Conservation (phyloP, 2,888 invertebrate species). For the Julus scanicus region DNA sequence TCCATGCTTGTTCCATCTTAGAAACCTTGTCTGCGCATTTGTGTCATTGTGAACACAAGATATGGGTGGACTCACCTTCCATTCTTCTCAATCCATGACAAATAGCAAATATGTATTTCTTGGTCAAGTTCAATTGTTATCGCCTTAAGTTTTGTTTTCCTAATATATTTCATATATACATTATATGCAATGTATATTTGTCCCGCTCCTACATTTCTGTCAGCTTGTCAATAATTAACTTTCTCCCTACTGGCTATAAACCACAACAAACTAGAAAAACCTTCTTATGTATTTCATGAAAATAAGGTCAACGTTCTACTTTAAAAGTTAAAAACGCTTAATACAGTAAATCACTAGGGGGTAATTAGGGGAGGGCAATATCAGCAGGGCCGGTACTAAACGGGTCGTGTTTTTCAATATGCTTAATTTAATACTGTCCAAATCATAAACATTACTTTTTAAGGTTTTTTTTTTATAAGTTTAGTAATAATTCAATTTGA, state of each 20-base stretch:
- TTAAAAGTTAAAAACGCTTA: slow-evolving; percentile 4
- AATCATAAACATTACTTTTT: not conserved
- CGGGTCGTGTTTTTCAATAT: not conserved
- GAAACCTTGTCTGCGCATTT: not conserved
- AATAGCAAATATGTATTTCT: not conserved
- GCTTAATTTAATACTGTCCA: not conserved
- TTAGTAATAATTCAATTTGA: not conserved
- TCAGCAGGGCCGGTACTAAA: not conserved
- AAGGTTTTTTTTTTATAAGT: not conserved
- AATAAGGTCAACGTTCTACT: slow-evolving; percentile 39
- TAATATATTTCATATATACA: not conserved
- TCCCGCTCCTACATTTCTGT: not conserved
- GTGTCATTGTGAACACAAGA: not conserved
- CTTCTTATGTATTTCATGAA: not conserved
- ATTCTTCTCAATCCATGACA: not conserved
- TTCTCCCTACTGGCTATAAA: slow-evolving; percentile 39
- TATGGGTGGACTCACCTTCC: not conserved
- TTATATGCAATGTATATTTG: not conserved
- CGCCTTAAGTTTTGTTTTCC: not conserved
- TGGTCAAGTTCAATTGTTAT: slow-evolving; percentile 35
- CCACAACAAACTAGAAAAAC: slow-evolving; percentile 6
- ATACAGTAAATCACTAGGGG: not conserved
- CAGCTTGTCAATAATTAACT: slow-evolving; percentile 22
- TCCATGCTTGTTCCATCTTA: not conserved
- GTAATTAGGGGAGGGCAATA: not conserved